Base-by-base conservation (phyloP, 2,888 invertebrate genomes). In the Achlya flavicornis region DNA sequence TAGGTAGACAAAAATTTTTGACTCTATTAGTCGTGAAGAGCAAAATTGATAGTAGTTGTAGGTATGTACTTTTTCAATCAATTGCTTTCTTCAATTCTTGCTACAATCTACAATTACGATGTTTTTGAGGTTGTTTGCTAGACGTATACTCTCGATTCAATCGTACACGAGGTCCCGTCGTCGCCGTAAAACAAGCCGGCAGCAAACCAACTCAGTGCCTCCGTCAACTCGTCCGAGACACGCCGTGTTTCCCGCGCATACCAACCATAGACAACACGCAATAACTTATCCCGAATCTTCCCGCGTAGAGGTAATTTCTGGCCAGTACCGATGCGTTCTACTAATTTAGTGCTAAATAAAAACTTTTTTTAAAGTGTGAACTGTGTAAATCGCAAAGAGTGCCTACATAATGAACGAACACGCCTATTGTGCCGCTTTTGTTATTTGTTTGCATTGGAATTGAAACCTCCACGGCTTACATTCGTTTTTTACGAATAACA, bases 191-290 rank as follows among this genome's bases (percentile, higher is more conserved):
- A 64, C 61, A 64, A 41, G 4, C 46, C 46, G 57, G 46, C 59
- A n/a, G 57, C 66, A 33, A 61, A 46, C 32, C 63, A 59, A 64
- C 57, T 76, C 90, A 89, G 91, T 90, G 71, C 77, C 83, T 80
- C 81, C 75, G 81, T 72, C 74, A 81, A 76, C 73, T 82, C 79
- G 83, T 72, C 72, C 74, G 80, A 77, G 83, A 71, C 64, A 78
- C 79, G 86, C 75, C 89, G 91, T 73, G 84, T 89, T 86, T 88
- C 81, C 81, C 88, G 87, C 85, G 83, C 72, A 66, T 77, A 78
- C 64, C 7, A 26, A 71, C 77, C 81, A 88, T 81, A 88, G 82
- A 88, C 78, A 76, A 84, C 71, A 72, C 74, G 72, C 64, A 73
- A 70, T 41, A 68, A 61, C 64, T 68, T 75, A 79, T 82, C 81